A percentile compares a stretch with the other conserved stretches of the same genome.
These are phyloP conservation scores for Daktulosphaira vitifoliae DNA, from an alignment of 1,140 invertebrate species.

Conservation along the genomic window DNA sequence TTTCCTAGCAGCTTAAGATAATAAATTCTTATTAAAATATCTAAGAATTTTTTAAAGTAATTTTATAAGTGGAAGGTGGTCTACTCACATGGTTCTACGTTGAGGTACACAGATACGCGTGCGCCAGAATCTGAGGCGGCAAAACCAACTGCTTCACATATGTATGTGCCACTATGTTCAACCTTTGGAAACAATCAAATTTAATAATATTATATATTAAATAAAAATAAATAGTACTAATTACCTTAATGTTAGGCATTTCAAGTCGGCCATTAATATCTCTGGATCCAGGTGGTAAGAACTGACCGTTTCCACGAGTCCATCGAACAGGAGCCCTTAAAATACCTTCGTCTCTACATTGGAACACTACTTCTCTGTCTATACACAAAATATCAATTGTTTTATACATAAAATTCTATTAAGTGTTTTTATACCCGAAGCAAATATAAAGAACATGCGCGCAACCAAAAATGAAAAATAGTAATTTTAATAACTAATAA, in stretches of 20 bases:
- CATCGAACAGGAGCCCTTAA: conserved; percentile 65
- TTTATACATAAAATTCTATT: neutral
- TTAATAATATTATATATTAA: neutral
- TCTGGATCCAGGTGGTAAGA: conserved; percentile 59
- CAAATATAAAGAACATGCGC: neutral
- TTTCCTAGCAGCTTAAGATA: conserved; percentile 20
- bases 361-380: conserved; percentile 84
- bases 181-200: conserved; percentile 44
- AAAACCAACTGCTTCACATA: conserved; percentile 68
- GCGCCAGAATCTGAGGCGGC: conserved; percentile 47
- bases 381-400: conserved; percentile 35
- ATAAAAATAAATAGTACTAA: too few species aligned
- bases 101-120: conserved; percentile 54
- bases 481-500: too few species aligned
- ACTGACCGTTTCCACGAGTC: conserved; percentile 57
- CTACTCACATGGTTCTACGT: conserved; percentile 68
- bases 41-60: too few species aligned
- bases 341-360: conserved; percentile 79
- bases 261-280: conserved; percentile 63
- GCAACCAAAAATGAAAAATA: neutral
- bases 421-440: conserved; percentile 1
- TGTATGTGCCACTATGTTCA: conserved; percentile 66
- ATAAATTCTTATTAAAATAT: too few species aligned
- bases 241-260: conserved; percentile 72
- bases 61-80: too few species aligned